Conservation (phyloP, 1,140 invertebrate genomes). For the Brachionus rotundiformis region DNA sequence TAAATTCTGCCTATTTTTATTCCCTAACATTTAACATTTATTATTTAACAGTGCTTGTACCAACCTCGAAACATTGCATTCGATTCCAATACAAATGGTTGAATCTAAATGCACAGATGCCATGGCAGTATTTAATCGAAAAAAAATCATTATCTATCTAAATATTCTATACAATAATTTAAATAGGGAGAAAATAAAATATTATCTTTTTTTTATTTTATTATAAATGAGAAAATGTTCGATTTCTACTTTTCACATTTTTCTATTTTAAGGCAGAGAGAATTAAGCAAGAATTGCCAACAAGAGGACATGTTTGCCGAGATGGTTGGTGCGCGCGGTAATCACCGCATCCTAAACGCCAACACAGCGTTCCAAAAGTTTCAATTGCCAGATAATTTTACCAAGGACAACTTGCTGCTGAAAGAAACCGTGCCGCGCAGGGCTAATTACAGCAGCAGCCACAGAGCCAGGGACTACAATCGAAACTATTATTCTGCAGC, state of each 20-base stretch:
- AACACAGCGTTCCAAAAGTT: slow-evolving; percentile 21
- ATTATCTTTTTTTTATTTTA: neutral
- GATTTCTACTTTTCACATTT: neutral
- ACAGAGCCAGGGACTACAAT: neutral
- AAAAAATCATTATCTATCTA: neutral
- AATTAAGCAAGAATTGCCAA: neutral
- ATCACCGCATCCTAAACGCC: neutral
- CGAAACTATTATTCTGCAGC: slow-evolving; percentile 30
- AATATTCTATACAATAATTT: neutral
- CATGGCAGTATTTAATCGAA: neutral
- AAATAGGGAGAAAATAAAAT: too few relatives aligned
- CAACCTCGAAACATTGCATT: too few relatives aligned
- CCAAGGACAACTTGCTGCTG: slow-evolving; percentile 4
- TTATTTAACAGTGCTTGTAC: neutral
- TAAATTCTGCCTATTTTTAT: neutral
- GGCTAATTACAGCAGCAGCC: neutral
- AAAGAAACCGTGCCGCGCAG: neutral
- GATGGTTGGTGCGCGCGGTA: neutral
- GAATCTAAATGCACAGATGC: neutral
- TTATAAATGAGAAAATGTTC: too few relatives aligned
- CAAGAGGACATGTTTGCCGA: neutral
- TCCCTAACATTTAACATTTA: neutral
- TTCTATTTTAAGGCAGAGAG: neutral
- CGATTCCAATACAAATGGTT: slow-evolving; percentile 6
- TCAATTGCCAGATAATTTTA: neutral